These are phyloP conservation scores for Hydropsyche betteni DNA, from an alignment of 2,888 invertebrate species.

Conservation along the genomic window DNA sequence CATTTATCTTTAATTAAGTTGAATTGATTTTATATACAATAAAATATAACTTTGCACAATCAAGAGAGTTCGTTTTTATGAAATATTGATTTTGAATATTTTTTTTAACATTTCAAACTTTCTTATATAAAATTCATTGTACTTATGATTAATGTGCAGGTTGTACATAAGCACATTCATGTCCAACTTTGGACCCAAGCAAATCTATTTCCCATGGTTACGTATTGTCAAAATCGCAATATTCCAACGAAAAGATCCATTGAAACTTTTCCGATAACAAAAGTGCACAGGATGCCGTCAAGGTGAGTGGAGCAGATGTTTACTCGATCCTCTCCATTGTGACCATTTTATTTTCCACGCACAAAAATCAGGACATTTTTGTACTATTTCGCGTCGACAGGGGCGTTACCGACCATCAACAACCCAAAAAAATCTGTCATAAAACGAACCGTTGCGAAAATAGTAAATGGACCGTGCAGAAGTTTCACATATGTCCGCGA, in stretches of 20 bases:
- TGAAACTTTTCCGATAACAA: conserved; percentile 19
- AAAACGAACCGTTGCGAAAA: conserved; percentile 16
- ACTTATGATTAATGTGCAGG: too few relatives aligned
- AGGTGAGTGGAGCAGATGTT: conserved; percentile 24
- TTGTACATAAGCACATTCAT: too few relatives aligned
- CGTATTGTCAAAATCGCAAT: conserved; percentile 11
- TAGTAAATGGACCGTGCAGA: conserved; percentile 18
- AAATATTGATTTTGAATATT: too few relatives aligned
- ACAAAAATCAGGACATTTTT: conserved; percentile 23
- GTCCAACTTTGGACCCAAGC: neutral
- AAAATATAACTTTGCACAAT: too few relatives aligned
- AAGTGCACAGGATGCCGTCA: conserved; percentile 26
- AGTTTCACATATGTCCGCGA: neutral
- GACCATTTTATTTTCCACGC: neutral
- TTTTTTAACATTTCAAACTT: too few relatives aligned
- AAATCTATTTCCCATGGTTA: conserved; percentile 13
- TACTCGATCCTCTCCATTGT: conserved; percentile 9
- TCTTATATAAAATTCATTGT: too few relatives aligned
- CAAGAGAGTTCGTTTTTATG: too few relatives aligned
- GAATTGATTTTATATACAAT: too few relatives aligned
- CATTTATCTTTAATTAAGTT: too few relatives aligned
- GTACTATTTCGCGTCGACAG: neutral
- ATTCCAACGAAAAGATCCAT: conserved; percentile 6
- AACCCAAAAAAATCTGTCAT: conserved; percentile 9
- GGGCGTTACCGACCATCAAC: conserved; percentile 26